Percentiles rank a stretch among this genome's conserved stretches.
Conservation (phyloP, 2,113 vertebrate species). For the Ceyx cyanopectus region DNA sequence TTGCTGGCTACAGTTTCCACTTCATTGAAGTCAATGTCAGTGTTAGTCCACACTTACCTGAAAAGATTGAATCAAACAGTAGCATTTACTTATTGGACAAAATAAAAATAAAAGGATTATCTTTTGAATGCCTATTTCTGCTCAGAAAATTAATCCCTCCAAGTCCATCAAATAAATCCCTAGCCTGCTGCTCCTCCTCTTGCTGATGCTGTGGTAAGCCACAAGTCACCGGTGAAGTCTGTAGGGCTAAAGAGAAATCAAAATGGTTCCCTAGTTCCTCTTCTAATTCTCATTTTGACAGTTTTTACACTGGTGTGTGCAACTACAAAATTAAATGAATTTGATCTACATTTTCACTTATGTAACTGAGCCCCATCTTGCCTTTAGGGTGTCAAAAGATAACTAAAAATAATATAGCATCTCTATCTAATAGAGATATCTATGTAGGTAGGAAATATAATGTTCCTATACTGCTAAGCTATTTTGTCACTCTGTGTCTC, state of each 20-base stretch:
- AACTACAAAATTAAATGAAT: background rate
- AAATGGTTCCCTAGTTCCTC: background rate
- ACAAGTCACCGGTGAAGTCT: background rate
- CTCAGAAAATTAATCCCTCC: background rate
- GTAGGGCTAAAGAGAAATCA: background rate
- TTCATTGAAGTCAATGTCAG: background rate
- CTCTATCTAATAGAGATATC: background rate
- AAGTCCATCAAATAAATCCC: background rate
- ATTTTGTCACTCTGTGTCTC: background rate
- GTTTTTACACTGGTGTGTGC: background rate
- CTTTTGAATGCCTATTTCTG: background rate
- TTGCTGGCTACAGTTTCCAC: background rate
- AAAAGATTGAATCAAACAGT: background rate
- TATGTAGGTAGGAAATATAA: conserved; percentile 3
- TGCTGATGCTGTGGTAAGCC: background rate
- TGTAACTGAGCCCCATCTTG: background rate
- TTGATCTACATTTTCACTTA: background rate
- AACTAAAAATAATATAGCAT: background rate
- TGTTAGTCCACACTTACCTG: background rate
- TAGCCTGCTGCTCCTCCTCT: background rate
- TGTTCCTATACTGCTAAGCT: background rate
- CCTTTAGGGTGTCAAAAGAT: conserved; percentile 12
- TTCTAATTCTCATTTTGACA: background rate
- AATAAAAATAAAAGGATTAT: background rate
- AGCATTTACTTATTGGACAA: background rate